Base-by-base conservation (phyloP, 2,888 invertebrate species). In the Epinotia ramella region DNA sequence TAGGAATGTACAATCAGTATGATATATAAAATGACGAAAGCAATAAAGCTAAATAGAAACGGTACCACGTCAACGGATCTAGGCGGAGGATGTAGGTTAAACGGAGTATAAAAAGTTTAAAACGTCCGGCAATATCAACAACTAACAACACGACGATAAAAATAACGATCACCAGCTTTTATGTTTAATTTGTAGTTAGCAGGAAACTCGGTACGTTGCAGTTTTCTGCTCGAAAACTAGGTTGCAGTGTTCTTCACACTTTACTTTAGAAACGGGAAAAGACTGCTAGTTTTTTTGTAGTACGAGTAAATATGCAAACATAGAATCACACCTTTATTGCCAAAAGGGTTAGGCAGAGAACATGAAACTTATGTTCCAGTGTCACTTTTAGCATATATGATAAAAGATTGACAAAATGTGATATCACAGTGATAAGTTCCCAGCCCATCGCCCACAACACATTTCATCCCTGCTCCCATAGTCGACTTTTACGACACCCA, bases 71-170 rank as follows among this genome's bases (percentile, higher is more conserved):
- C 49, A 9, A 56, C 62, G 60, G 60, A 76, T 72, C 76, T 76
- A 72, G 76, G 76, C 67, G 76, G 71, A 62, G 66, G 62, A 76
- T 62, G 71, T 76, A 66, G 76, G 67, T 75, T 71, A 75, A 75
- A 71, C 70, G 60, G 20, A 44, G 71, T 63, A 63, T 76, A 67
- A 66, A 75, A 71, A 76, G 76, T 76, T 76, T 72, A 76, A 72
- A 76, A 62, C 66, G 67, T 60, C 71, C 72, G 62, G 60, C 53
- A 66, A 60, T 67, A 67, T 64, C 72, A 67, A 72, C 72, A 72
- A 63, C 66, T 71, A 72, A 62, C 70, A 63, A 72, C 56, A 60
- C 28, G 40, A 62, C 72, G 72, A 76, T 76, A 76, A 76, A 76
- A 75, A 66, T 62, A 71, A 69, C 44, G 56, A 74, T 57, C 28